Evolutionary conservation across 92 coral and sea anemone species (phyloP).

Genomic region (Siderastrea siderea): DNA sequence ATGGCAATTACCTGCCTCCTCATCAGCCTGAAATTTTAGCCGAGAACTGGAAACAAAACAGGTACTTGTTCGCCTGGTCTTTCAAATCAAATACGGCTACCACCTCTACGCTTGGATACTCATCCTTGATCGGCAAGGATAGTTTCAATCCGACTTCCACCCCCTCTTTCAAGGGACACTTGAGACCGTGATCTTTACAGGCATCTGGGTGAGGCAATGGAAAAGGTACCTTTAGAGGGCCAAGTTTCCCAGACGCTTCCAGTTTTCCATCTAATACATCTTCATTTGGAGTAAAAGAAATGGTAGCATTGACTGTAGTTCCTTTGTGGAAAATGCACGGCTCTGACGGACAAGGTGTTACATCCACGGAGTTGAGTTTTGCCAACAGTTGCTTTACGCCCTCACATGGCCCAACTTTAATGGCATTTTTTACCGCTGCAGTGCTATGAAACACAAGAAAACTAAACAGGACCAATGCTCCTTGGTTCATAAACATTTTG

Average conservation of each 20-base stretch:
- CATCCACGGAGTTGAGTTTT: conserved; percentile 1
- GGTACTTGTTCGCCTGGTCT: neutral
- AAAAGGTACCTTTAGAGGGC: neutral
- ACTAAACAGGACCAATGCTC: neutral
- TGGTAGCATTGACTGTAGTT: conserved; percentile 38
- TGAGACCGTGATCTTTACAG: conserved; percentile 49
- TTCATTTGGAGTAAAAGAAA: conserved; percentile 54
- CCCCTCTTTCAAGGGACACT: conserved; percentile 62
- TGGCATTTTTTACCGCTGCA: neutral
- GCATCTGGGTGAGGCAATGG: conserved; percentile 41
- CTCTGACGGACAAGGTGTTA: conserved; percentile 51
- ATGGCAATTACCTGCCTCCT: too few species aligned
- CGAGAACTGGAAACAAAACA: conserved; percentile 48
- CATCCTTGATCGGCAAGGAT: neutral
- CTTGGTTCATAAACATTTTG: neutral
- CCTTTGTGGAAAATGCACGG: conserved; percentile 63
- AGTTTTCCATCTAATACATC: conserved; percentile 29
- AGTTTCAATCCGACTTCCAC: neutral
- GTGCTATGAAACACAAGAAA: neutral
- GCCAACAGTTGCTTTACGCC: neutral
- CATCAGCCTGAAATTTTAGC: neutral
- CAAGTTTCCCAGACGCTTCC: conserved; percentile 26
- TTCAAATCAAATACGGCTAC: conserved; percentile 18
- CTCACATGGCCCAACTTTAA: neutral
- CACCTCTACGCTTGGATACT: conserved; percentile 29